Percentiles rank a stretch among this genome's conserved stretches.
These are phyloP conservation scores for Agelaius tricolor DNA, from an alignment of 2,113 vertebrate genomes.

Conservation along the genomic window DNA sequence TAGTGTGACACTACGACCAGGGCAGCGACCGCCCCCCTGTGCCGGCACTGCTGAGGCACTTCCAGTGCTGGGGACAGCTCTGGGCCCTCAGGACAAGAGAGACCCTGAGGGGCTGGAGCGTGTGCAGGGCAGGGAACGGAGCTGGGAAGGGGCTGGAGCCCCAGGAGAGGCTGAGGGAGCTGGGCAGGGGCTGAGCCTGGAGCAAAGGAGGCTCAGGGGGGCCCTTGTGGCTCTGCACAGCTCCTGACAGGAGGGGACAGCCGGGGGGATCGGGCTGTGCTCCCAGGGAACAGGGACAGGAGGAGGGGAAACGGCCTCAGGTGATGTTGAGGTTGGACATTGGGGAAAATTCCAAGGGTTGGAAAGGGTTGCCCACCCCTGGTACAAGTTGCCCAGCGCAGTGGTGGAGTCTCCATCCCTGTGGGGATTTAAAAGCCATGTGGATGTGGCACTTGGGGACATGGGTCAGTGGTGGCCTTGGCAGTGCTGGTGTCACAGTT, in stretches of 20 bases:
- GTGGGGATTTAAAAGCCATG: accelerated
- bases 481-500: not conserved
- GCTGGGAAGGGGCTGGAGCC: not conserved
- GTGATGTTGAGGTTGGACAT: accelerated
- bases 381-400: not conserved
- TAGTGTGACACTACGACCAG: too few species aligned
- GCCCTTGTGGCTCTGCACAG: not conserved
- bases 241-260: not conserved
- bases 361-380: accelerated
- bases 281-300: not conserved
- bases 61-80: not conserved
- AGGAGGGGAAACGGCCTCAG: accelerated
- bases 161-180: not conserved
- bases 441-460: not conserved
- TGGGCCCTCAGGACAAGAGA: not conserved
- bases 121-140: not conserved
- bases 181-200: not conserved
- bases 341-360: accelerated
- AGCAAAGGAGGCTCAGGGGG: not conserved
- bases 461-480: accelerated
- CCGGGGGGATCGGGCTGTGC: not conserved
- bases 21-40: not conserved
- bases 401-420: not conserved
- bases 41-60: not conserved
- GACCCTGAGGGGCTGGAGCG: not conserved